Evolutionary conservation across 1,140 invertebrate genomes (phyloP), one percentile per base, ranked within the genome.

Genomic region (Ladona fulva): DNA sequence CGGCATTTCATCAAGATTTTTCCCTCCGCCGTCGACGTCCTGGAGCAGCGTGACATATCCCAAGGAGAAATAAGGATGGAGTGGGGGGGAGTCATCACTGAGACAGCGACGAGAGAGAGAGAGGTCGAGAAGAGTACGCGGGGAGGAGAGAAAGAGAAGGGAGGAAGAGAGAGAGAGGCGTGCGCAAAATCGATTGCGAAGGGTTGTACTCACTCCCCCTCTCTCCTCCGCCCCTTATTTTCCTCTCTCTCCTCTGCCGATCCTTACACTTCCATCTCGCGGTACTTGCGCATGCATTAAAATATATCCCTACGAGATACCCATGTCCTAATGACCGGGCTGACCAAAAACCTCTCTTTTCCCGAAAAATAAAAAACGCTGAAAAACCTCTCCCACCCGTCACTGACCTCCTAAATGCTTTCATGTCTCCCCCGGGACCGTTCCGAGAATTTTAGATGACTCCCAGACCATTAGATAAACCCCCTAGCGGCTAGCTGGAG

Each of bases 1-100:
- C 52, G 52, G 52, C 52, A 66, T 66, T 66, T 66, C 52, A 66
- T 66, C 52, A 66, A 66, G 52, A 66, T 66, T 66, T 66, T 66
- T 66, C 16, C 52, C 52, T 22, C 52, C 52, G 52, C 14, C 52
- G 52, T 66, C 3, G 52, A 66, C 52, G 44, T 52, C 44, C 44
- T 66, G 52, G 14, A 66, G 52, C 52, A 66, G 52, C 52, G 52
- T 66, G 52, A 66, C 52, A 66, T 66, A 66, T 66, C 52, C 52
- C 52, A 22, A 66, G 52, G 52, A 66, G 52, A 66, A 12, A 66
- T 66, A 12, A 66, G 52, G 52, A 52, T 52, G 44, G 44, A 19
- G 44, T 52, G 44, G 52, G 52, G n/a, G 52, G 14, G 5, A 66
- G 12, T 66, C 52, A 66, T 66, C 52, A 66, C n/a, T 66, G 52